Percentiles rank a stretch among this genome's conserved stretches.
These are phyloP conservation scores for Acronicta aceris DNA, from an alignment of 2,888 invertebrate genomes.

Conservation along the genomic window DNA sequence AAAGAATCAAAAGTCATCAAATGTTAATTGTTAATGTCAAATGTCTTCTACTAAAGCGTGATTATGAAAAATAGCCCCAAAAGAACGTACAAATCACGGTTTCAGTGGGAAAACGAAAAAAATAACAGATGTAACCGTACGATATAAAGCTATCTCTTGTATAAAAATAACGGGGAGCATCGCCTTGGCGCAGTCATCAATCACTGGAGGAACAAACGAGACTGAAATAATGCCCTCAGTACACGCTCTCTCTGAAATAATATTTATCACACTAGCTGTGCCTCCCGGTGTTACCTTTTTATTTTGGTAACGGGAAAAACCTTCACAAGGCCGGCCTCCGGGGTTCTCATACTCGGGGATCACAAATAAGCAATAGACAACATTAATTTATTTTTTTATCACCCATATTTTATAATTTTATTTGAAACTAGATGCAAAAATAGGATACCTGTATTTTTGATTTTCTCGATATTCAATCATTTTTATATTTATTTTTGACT, in stretches of 20 bases:
- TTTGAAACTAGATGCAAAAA: no score
- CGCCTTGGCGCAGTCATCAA: constrained; percentile 58
- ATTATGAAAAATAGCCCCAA: constrained; percentile 12
- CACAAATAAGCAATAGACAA: no score
- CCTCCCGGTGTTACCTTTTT: no score
- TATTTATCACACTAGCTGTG: no score
- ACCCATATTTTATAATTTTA: no score
- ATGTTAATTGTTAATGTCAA: not conserved
- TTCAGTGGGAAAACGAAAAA: constrained; percentile 31
- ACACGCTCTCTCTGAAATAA: constrained; percentile 53
- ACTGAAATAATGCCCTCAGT: constrained; percentile 58
- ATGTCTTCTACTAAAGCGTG: constrained; percentile 1
- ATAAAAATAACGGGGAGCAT: constrained; percentile 52
- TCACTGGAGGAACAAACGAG: constrained; percentile 63
- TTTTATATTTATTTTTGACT: no score
- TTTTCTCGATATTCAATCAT: no score
- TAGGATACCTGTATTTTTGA: no score
- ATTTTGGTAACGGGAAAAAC: no score
- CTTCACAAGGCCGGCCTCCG: no score
- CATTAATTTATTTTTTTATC: no score
- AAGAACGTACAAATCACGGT: constrained; percentile 31
- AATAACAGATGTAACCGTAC: constrained; percentile 49
- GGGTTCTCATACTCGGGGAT: no score
- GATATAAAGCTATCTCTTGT: constrained; percentile 56
- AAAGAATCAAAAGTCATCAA: not conserved